Base-by-base conservation (phyloP, 2,888 invertebrate genomes). In the Volucella inanis region DNA sequence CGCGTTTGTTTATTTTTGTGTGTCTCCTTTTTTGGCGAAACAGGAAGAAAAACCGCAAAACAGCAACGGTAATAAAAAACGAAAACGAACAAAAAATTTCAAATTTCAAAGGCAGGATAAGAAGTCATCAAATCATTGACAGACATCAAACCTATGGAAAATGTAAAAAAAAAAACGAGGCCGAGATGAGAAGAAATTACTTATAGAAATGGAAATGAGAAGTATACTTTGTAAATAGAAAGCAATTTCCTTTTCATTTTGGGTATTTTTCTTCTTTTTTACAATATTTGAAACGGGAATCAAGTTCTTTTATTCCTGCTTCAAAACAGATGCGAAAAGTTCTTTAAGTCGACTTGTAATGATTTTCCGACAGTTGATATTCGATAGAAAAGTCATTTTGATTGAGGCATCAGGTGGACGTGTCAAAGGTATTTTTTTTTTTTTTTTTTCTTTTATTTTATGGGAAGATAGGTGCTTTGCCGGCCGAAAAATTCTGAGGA, bases 201-300 rank as follows among this genome's bases (percentile, higher is more conserved):
- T 59, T 59, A 22, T 22, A 50, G 41, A 49, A 47, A 71, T 71
- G 74, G 79, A 80, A 74, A 67, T 68, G 41, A 74, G 68, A n/a
- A 47, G 52, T 15, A 49, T 15, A 43, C 59, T 59, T 59, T 59
- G 12, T n/a, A 43, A 47, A 57, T 64, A 43, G 47, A 47, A 31
- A 50, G 62, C 82, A 82, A 82, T 82, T 82, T 82, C 57, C 77
- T 65, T 59, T 71, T 62, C 41, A 18, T 71, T 78, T 43, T 61
- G 11, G 10, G 10, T 52, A n/a, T 3, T 54, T 68, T 45, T 59
- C 15, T 45, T 55, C 54, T 18, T 15, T 15, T 47, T 22, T 9
- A n/a, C n/a, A n/a, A n/a, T n/a, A n/a, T 12, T 22, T 12, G 22
- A 3, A 45, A 62, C 8, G 10, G 47, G 18, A 47, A 31, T 3